Base-by-base conservation (phyloP, 2,797 vertebrate species). In the Phoeniculus purpureus region DNA sequence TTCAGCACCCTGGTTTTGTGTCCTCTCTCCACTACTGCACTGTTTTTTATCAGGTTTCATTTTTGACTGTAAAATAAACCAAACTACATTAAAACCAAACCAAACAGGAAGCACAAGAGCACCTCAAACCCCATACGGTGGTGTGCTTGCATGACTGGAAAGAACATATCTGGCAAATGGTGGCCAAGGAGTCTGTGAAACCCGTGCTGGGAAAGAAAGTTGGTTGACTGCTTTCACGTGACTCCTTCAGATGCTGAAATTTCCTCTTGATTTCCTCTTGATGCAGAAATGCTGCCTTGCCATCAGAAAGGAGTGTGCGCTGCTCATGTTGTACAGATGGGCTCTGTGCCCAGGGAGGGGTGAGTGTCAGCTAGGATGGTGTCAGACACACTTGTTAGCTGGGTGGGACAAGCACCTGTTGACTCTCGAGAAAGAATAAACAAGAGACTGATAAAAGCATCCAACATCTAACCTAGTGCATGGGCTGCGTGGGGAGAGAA, bases 401-500 rank as follows among this genome's bases (percentile, higher is more conserved):
- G 37, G 10, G 12, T 34, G 40, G 61, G 17, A 60, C 43, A 74
- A 54, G 27, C 4, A 6, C 21, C 50, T 85, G 18, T 25, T 81
- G n/a, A 29, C 12, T 65, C 15, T 54, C 5, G 9, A 65, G 55
- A 75, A 54, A 62, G 15, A 72, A 31, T 43, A 81, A 92, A 73
- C 7, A 56, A 26, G 45, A 78, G 22, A 43, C 62, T 3, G 5
- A 8, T 54, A 58, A 74, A 66, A 76, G n/a, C 2, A 3, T 23
- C 9, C 56, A 52, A 16, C 9, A 29, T 52, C 25, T 85, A 73
- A 78, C 21, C 5, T 27, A n/a, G 27, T 16, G 23, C 20, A 32
- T 0, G 2, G 82, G 45, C 23, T 0, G 0, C 10, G 25, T 2
- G 18, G 20, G 20, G 19, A 56, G 21, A 62, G 60, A 62, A 31